These are phyloP conservation scores for Oophaga pumilio DNA, from an alignment of 2,113 vertebrate genomes.

Conservation along the genomic window DNA sequence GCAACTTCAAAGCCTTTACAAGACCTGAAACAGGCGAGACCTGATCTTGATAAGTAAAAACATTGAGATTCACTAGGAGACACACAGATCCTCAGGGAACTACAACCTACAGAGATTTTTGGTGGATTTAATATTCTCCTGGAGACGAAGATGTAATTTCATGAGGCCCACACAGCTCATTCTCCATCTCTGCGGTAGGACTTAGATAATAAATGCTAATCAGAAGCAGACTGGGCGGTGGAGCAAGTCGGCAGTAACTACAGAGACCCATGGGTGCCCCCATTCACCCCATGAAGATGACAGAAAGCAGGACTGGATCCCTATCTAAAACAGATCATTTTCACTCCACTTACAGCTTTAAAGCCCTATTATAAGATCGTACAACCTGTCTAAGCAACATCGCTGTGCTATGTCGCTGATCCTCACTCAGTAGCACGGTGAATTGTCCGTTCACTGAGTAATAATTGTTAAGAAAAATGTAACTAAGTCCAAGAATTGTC, in stretches of 20 bases:
- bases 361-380: neutral
- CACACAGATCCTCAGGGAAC: conserved; percentile 23
- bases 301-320: neutral
- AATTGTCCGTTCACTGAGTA: neutral
- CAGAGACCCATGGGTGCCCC: neutral
- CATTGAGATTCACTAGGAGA: conserved; percentile 51
- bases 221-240: neutral
- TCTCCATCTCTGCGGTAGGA: neutral
- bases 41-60: conserved; percentile 47
- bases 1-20: conserved; percentile 44
- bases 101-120: conserved; percentile 4
- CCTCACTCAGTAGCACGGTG: neutral
- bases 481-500: too few species aligned
- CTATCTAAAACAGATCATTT: neutral
- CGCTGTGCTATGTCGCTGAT: neutral
- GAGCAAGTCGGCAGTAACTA: neutral
- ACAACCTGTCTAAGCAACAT: neutral
- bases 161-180: neutral
- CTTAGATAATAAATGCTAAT: neutral
- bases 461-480: too few species aligned
- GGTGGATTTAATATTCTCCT: conserved; percentile 20
- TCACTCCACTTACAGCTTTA: neutral
- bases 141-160: neutral
- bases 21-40: conserved; percentile 39
- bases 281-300: neutral